These are phyloP conservation scores for Pachypsylla venusta DNA, from an alignment of 1,140 invertebrate genomes.

Conservation along the genomic window DNA sequence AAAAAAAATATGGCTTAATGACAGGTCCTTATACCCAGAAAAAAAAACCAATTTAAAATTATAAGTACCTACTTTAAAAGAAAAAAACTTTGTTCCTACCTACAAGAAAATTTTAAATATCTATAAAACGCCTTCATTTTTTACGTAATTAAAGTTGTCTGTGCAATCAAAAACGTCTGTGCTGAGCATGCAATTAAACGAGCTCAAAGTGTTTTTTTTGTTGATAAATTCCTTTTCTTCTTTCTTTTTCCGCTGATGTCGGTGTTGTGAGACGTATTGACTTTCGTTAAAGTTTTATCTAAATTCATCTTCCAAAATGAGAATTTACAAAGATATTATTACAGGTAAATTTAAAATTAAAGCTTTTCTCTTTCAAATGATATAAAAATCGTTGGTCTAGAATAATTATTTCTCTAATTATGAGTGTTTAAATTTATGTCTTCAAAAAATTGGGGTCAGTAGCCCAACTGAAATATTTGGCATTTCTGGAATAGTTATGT, in stretches of 20 bases:
- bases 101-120: no score
- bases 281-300: not conserved
- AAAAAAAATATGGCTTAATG: no score
- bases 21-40: no score
- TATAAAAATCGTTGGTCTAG: conserved; percentile 7
- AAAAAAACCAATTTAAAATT: no score
- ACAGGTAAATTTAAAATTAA: conserved; percentile 47
- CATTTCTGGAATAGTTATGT: not conserved
- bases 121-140: no score
- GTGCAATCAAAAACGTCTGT: no score
- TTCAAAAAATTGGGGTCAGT: not conserved
- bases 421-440: not conserved
- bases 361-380: not conserved
- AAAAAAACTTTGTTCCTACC: no score
- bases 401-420: not conserved
- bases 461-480: not conserved
- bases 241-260: conserved; percentile 5
- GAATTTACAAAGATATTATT: conserved; percentile 88
- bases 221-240: conserved; percentile 5
- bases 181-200: no score
- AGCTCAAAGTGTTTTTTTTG: no score
- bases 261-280: not conserved
- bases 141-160: no score
- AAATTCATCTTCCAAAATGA: conserved; percentile 63
- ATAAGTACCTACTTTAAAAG: no score